Base-by-base conservation (phyloP, 1,140 invertebrate species). In the Aphelinus atriplicis region DNA sequence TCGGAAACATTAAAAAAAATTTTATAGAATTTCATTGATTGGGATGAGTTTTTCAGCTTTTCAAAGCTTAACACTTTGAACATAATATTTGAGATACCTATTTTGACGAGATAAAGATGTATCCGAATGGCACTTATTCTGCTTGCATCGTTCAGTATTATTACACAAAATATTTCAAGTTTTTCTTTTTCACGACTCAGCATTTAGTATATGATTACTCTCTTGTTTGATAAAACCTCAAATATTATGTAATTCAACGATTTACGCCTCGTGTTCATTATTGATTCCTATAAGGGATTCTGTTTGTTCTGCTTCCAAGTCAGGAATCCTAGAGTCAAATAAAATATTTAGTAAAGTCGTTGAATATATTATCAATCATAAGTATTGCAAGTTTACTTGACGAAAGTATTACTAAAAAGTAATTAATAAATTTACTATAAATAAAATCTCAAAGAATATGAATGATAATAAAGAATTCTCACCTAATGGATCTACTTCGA, bases 261-360 rank as follows among this genome's bases (percentile, higher is more conserved):
- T 86, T 89, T 85, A 90, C 79, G 89, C 90, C 84, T 90, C 89
- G 78, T 90, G 90, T 75, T 91, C 85, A 55, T 83, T 88, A 82
- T 90, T 90, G 72, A 91, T 91, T 76, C 90, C 90, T 81, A 94
- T 94, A 50, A 94, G 85, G 75, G 92, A 93, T 85, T 94, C 92
- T 58, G 92, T 92, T 87, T 94, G 93, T 81, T 94, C 93, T 72
- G 89, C 88, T 80, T 93, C 92, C 61, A 91, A 86, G 80, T 93
- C 92, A 71, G 89, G 88, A 78, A 93, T 89, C 83, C 93, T 93
- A 80, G 71, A 90, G 70, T 70, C 67, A 72, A 61, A 80, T 64
- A 65, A 73, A 79, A 50, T 68, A 75, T 55, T 68, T 46, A 53
- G 51, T 53, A 53, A 6, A 53, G 9, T 9, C 9, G 4, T 53